Base-by-base conservation (phyloP, 1,140 invertebrate species). In the Drosophila pandora region DNA sequence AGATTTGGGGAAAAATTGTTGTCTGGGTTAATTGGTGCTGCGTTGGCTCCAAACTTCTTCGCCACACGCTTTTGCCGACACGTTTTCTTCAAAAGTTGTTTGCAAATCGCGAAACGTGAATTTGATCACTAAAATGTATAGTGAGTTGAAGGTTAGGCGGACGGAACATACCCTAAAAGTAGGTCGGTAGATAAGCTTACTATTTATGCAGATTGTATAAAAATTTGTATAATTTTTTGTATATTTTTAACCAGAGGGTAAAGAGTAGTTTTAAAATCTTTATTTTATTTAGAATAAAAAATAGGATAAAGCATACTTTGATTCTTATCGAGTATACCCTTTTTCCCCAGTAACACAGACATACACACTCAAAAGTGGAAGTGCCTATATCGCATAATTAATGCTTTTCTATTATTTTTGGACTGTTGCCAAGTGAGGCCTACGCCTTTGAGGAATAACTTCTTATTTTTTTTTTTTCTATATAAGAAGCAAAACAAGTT, bases 401-500 rank as follows among this genome's bases (percentile, higher is more conserved):
- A 43, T 57, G 60, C 54, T 49, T 56, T 54, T 39, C 39, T 85
- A 65, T 76, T 76, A 57, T 63, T 59, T 78, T 63, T 8, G 47
- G 34, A 23, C 64, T 78, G 82, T 85, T 85, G 75, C 70, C 52
- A 85, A 47, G 82, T 48, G 64, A 70, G 47, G 58, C 47, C 65
- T 49, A 68, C 70, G 62, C 58, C 37, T 79, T 37, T 25, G 9
- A 61, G 61, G 43, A 45, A 49, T 34, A 63, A 65, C 56, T 41
- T 58, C 17, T 55, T 54, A 13, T 62, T 58, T 43, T 30, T 49
- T 9, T n/a, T 41, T 6, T 2, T n/a, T 45, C 64, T 62, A 74
- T 64, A 32, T 65, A 37, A 67, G 49, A 45, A 37, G 43, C 45
- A 48, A 78, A 85, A 85, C 81, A n/a, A 71, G 82, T 85, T 87